phyloP scores from a whole-genome alignment of 1,140 invertebrate species.

The Zophobas atratus region DNA sequence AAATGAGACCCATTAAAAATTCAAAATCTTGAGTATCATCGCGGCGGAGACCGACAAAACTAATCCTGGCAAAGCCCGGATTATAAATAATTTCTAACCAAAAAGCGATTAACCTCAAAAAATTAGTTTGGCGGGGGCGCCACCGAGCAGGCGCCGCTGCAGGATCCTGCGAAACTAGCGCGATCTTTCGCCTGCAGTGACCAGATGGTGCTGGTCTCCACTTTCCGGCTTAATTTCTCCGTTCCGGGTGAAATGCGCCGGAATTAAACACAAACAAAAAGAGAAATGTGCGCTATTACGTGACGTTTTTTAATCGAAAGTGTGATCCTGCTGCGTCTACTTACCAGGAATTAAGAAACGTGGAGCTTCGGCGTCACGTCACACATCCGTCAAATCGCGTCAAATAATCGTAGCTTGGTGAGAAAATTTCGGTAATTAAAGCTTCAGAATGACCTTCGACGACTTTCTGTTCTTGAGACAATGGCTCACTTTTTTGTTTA shows the following conservation, averaged over 20 bases:
- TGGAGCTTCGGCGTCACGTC: neutral
- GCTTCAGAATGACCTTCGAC: neutral
- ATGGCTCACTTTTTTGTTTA: constrained; percentile 53
- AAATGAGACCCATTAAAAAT: constrained; percentile 13
- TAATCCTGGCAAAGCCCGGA: neutral
- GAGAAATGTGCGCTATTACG: neutral
- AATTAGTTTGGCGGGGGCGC: neutral
- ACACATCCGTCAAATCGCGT: constrained; percentile 1
- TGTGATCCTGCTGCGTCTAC: neutral
- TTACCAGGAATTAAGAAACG: neutral
- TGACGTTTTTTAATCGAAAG: neutral
- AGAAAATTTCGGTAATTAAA: constrained; percentile 26
- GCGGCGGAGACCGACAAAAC: neutral
- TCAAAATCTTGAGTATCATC: neutral
- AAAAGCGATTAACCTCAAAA: neutral
- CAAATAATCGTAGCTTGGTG: constrained; percentile 17
- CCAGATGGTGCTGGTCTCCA: constrained; percentile 1
- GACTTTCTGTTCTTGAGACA: constrained; percentile 46
- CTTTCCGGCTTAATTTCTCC: neutral
- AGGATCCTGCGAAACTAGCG: neutral
- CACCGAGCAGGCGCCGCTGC: constrained; percentile 3
- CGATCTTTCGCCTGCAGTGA: neutral
- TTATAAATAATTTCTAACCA: constrained; percentile 23
- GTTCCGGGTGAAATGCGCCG: neutral
- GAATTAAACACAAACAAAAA: constrained; percentile 1